Base-by-base conservation (phyloP, 2,113 vertebrate genomes). In the Mus spicilegus region DNA sequence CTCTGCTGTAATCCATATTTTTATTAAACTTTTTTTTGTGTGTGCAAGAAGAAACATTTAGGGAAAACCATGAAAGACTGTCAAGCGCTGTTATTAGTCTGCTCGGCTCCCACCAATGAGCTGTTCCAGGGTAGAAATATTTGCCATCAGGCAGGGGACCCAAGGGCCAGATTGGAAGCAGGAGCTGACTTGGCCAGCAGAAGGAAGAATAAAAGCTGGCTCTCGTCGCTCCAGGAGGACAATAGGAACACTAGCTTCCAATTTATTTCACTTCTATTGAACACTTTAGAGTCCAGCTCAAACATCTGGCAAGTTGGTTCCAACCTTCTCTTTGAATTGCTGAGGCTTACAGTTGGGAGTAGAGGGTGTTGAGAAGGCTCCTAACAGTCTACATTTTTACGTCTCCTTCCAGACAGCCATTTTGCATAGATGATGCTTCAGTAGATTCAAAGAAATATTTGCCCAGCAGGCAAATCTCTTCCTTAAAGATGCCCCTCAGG, bases 1-100 rank as follows among this genome's bases (percentile, higher is more conserved):
- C 95, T 93, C 82, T 0, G 22, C 94, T 88, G 61, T 84, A 96
- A 97, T 97, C 94, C 92, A 90, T 95, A 97, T 95, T 97, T 96
- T 97, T 96, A 97, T 97, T 97, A 95, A 97, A 97, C 88, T 90
- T 86, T 90, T 90, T n/a, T 49, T 4, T 58, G 30, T 69, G 54
- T 94, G 90, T 93, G 82, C 73, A 95, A 95, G 91, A 96, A 96
- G 84, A 92, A 93, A 96, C 91, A 94, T 95, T 97, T 97, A 96
- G 96, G 87, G 90, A 91, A 97, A 97, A 95, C 88, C 75, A 49
- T 77, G 93, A 95, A 84, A 65, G 77, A 94, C 86, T 95, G 77
- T 91, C 95, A 92, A 61, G 63, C 7, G 1, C 49, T 54, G 58
- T 85, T 97, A 97, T 96, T 93, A 85, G 86, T 97, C 94, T 95